Base-by-base conservation (phyloP, 2,113 vertebrate genomes). In the Tetrao urogallus region DNA sequence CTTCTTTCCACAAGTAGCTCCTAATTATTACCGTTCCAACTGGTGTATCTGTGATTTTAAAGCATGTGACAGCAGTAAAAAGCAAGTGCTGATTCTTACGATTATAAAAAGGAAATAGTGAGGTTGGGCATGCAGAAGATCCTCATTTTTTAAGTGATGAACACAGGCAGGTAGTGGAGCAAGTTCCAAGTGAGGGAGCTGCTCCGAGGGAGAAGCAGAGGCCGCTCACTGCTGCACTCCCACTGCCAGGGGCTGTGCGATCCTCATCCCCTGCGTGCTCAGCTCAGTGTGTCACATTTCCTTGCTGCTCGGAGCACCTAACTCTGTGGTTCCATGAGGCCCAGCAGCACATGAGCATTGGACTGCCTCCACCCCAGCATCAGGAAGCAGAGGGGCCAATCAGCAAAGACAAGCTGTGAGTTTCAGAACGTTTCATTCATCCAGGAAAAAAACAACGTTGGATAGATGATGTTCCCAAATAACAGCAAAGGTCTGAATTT, bases 1-100 rank as follows among this genome's bases (percentile, higher is more conserved):
- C 93, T 95, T 93, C 78, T 89, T 94, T 92, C 72, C 70, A 96
- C 86, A 85, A 88, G 90, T 94, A 93, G 91, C 71, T 93, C 82
- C 76, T 90, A 87, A 96, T 93, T 94, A 95, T 93, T 96, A 73
- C 81, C 85, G 94, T 94, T 88, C 81, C 60, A 89, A 73, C 8
- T 34, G 72, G 66, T 58, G 8, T 91, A 94, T 91, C 83, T 92
- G n/a, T 43, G 89, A 93, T 78, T 94, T 93, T 90, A 65, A 57
- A 90, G 47, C 40, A 38, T 74, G 47, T 78, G 82, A 90, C 86
- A 90, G 91, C 61, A 81, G 70, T 63, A 88, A 90, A 90, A 94
- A 90, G 69, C 58, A 69, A 86, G 52, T 0, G 3, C 66, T 74
- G 54, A 52, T 48, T 75, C 28, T 82, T 50, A 52, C 52, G 58